A percentile compares a stretch with the other conserved stretches of the same genome.
Conservation (phyloP, 2,888 invertebrate genomes). For the Epinotia nisella region DNA sequence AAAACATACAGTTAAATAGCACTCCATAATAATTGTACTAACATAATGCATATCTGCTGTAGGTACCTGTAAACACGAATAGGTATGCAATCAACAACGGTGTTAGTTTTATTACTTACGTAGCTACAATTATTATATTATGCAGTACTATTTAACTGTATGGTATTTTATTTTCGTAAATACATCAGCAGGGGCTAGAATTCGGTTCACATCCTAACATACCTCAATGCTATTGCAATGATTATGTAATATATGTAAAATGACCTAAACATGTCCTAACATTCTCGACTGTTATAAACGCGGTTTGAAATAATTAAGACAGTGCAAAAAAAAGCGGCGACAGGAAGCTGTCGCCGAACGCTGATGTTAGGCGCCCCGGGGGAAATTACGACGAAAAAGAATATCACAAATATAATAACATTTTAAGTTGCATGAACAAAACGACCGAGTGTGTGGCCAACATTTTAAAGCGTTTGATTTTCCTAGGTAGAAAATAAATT, state of each 20-base stretch:
- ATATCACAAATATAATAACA: constrained; percentile 39
- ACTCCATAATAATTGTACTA: too few species aligned
- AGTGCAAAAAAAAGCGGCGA: constrained; percentile 20
- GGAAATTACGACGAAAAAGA: constrained; percentile 41
- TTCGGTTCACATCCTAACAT: too few species aligned
- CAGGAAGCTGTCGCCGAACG: constrained; percentile 29
- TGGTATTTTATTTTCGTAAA: too few species aligned
- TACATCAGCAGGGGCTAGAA: too few species aligned
- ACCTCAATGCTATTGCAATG: too few species aligned
- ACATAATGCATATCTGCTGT: too few species aligned
- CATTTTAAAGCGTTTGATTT: constrained; percentile 5
- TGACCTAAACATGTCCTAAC: not conserved
- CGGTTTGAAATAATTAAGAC: constrained; percentile 26
- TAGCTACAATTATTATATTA: too few species aligned
- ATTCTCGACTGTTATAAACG: not conserved
- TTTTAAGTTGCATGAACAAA: constrained; percentile 30
- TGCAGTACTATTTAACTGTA: too few species aligned
- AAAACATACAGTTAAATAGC: too few species aligned
- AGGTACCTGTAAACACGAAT: too few species aligned
- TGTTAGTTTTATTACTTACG: too few species aligned
- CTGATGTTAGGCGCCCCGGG: constrained; percentile 27
- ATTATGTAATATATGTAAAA: not conserved
- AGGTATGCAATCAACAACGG: too few species aligned
- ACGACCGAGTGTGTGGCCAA: constrained; percentile 11
- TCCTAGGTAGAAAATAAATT: not conserved